phyloP scores from a whole-genome alignment of 2,888 invertebrate species.

The Agonopterix subpropinquella region DNA sequence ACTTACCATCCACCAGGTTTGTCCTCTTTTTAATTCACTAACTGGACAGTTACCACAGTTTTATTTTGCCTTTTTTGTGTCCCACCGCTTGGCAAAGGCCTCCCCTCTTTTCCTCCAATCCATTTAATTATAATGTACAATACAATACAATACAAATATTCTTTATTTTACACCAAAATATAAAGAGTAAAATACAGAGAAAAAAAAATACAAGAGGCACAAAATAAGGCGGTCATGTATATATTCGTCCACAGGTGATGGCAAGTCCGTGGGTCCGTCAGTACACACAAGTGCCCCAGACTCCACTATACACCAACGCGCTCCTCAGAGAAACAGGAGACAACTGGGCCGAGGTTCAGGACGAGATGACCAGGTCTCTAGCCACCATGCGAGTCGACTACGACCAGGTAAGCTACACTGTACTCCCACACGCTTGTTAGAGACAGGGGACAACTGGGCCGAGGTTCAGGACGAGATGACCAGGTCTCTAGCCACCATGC shows the following conservation, averaged over 20 bases:
- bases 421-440: conserved; percentile 34
- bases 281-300: conserved; percentile 93
- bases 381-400: conserved; percentile 99
- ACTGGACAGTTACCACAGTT: too few relatives aligned
- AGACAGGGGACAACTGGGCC: conserved; percentile 95
- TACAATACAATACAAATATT: too few relatives aligned
- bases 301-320: conserved; percentile 93
- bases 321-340: conserved; percentile 94
- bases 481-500: conserved; percentile 96
- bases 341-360: conserved; percentile 98
- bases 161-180: too few relatives aligned
- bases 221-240: too few relatives aligned
- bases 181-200: too few relatives aligned
- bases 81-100: too few relatives aligned
- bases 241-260: conserved; percentile 47
- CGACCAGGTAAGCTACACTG: conserved; percentile 79
- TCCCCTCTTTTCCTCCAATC: too few relatives aligned
- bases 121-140: too few relatives aligned
- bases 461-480: conserved; percentile 99
- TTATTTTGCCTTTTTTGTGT: too few relatives aligned
- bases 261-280: conserved; percentile 66
- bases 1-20: conserved; percentile 91
- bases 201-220: too few relatives aligned
- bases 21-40: too few relatives aligned
- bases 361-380: conserved; percentile 98